Conservation (phyloP, 2,888 invertebrate species). For the Dryomyza anilis region DNA sequence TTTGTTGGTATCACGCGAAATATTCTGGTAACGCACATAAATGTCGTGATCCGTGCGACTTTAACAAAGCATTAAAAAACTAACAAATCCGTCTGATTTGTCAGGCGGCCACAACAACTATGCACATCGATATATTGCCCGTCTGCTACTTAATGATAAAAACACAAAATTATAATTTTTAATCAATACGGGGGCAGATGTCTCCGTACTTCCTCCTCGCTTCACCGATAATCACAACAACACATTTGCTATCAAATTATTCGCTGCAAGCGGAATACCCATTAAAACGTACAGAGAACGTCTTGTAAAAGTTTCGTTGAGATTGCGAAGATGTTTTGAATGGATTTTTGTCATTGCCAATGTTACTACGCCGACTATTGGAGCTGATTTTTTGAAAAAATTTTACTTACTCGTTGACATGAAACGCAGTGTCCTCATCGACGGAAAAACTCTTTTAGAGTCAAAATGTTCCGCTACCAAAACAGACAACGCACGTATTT, state of each 20-base stretch:
- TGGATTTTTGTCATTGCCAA: neutral
- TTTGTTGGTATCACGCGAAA: slow-evolving; percentile 28
- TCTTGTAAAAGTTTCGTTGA: neutral
- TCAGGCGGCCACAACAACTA: neutral
- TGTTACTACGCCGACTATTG: neutral
- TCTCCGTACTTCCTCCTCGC: neutral
- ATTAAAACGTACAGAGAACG: neutral
- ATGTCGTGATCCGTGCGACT: slow-evolving; percentile 25
- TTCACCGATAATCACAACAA: neutral
- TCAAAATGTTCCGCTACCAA: neutral
- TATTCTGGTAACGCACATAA: slow-evolving; percentile 23
- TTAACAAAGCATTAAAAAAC: slow-evolving; percentile 24
- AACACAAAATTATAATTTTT: neutral
- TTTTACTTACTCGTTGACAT: neutral
- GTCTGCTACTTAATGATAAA: neutral
- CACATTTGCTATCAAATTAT: neutral
- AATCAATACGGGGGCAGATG: neutral
- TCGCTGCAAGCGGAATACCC: neutral
- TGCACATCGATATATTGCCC: neutral
- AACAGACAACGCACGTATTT: neutral
- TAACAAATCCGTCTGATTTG: neutral
- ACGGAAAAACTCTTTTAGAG: no score
- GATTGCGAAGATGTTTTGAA: neutral
- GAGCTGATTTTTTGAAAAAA: neutral
- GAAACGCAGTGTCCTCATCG: neutral